phyloP scores from a whole-genome alignment of 2,113 vertebrate species.

The Charadrius vociferus region DNA sequence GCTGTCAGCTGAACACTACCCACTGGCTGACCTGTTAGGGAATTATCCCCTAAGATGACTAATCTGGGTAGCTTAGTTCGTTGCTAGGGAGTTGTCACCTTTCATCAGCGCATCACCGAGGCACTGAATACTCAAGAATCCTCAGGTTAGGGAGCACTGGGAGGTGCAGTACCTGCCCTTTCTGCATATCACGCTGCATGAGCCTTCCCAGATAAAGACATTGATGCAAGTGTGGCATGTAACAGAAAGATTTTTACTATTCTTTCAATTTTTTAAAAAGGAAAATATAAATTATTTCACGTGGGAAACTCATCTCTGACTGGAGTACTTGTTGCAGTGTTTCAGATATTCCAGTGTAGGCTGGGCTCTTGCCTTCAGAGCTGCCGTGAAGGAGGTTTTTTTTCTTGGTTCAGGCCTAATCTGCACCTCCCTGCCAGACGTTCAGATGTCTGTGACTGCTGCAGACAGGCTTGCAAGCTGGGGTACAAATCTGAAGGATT shows the following conservation, averaged over 20 bases:
- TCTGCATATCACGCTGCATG: fast-evolving
- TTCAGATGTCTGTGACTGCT: fast-evolving
- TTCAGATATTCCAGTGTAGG: background rate
- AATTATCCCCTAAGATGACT: background rate
- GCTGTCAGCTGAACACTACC: background rate
- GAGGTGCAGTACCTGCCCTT: fast-evolving
- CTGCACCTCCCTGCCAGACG: background rate
- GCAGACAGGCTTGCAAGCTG: background rate
- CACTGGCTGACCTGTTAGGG: background rate
- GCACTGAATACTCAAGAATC: fast-evolving
- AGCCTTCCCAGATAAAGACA: background rate
- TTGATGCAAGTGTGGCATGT: background rate
- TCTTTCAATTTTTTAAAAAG: background rate
- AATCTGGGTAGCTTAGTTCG: background rate
- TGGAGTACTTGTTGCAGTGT: background rate
- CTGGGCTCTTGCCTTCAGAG: background rate
- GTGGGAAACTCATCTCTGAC: background rate
- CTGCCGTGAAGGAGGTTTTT: background rate
- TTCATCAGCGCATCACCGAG: background rate
- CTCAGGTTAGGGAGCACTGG: background rate
- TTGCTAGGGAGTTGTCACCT: background rate
- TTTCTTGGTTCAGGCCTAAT: background rate
- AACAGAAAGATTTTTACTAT: background rate
- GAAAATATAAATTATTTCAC: background rate
- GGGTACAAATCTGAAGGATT: background rate